Conservation (phyloP, 1,140 invertebrate genomes). For the Meloidogyne hapla region DNA sequence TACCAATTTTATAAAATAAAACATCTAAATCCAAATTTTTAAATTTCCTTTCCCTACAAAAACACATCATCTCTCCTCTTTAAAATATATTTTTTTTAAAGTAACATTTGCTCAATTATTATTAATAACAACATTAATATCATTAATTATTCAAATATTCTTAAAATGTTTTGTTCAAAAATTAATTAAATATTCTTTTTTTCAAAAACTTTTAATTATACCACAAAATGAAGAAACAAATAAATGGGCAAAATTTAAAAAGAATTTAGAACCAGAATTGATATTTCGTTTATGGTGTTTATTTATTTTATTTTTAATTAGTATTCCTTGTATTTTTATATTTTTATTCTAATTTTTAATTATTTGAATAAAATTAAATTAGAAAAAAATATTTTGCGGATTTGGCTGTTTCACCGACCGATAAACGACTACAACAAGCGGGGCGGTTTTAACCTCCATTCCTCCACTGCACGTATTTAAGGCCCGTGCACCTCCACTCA, state of each 20-base stretch:
- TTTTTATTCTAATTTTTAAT: neutral
- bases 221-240: neutral
- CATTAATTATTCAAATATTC: conserved; percentile 33
- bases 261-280: neutral
- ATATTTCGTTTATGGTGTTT: neutral
- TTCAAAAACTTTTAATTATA: conserved; percentile 4
- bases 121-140: conserved; percentile 29
- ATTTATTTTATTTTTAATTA: neutral
- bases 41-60: neutral
- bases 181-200: conserved; percentile 6
- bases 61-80: too few species aligned
- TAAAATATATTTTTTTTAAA: neutral
- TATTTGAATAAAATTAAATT: too few species aligned
- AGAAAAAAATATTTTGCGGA: too few species aligned
- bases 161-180: neutral
- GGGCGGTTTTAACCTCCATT: too few species aligned
- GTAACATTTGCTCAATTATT: neutral
- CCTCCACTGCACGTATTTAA: too few species aligned
- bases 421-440: too few species aligned
- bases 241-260: neutral
- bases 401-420: too few species aligned
- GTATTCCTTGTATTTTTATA: conserved; percentile 23
- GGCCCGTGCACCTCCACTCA: too few species aligned
- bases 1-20: too few species aligned
- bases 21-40: too few species aligned